phyloP scores from a whole-genome alignment of 2,888 invertebrate species.

The Chrysolina americana region DNA sequence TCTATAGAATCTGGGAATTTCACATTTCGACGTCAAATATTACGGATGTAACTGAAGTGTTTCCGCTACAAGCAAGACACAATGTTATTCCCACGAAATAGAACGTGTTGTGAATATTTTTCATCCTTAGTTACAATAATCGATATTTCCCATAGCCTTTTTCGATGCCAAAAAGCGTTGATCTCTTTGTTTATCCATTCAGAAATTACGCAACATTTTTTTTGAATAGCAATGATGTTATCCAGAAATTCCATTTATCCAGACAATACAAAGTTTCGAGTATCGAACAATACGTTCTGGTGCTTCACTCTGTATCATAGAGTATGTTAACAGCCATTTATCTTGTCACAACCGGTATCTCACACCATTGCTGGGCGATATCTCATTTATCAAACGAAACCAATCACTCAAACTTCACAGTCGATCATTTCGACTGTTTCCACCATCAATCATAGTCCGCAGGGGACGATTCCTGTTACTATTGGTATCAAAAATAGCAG shows the following conservation, averaged over 20 bases:
- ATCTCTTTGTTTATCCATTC: too few relatives aligned
- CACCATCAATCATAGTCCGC: conserved; percentile 64
- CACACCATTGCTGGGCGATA: conserved; percentile 63
- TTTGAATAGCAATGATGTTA: too few relatives aligned
- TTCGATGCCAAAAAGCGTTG: too few relatives aligned
- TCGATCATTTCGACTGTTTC: conserved; percentile 64
- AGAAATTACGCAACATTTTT: background rate
- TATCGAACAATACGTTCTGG: conserved; percentile 55
- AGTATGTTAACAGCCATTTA: conserved; percentile 63
- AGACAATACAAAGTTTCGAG: background rate
- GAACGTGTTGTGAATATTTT: too few relatives aligned
- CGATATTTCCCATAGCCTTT: too few relatives aligned
- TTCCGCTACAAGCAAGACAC: too few relatives aligned
- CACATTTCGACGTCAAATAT: too few relatives aligned
- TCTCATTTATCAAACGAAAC: conserved; percentile 68
- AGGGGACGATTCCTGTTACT: conserved; percentile 41
- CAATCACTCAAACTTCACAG: conserved; percentile 68
- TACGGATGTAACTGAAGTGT: too few relatives aligned
- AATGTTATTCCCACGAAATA: too few relatives aligned
- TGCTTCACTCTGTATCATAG: conserved; percentile 53
- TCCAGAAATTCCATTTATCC: background rate
- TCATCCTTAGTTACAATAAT: too few relatives aligned
- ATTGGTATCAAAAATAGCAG: conserved; percentile 26
- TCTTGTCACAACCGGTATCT: conserved; percentile 66
- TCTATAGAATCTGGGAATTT: too few relatives aligned